Base-by-base conservation (phyloP, 2,797 vertebrate species). In the Sphenodon punctatus region DNA sequence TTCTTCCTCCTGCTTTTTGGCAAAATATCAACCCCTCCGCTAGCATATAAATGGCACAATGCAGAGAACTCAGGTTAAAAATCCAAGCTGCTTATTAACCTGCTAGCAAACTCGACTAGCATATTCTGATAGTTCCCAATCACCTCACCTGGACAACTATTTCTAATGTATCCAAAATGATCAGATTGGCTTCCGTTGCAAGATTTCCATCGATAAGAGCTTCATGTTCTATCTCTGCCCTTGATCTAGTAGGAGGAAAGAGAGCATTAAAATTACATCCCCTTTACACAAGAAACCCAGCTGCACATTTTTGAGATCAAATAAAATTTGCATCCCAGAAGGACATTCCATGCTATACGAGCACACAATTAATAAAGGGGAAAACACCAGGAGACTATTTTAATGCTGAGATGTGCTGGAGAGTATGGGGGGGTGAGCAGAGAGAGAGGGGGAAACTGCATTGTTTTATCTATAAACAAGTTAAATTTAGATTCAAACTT, bases 131-230 rank as follows among this genome's bases (percentile, higher is more conserved):
- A 38, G 58, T 63, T 27, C 30, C 10, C 78, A 11, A 75, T 9
- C 55, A n/a, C 19, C 92, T 88, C 93, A 99, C 99, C 98, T 99
- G 98, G 23, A 99, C 98, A 79, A 99, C 93, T 90, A 99, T 97
- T 93, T 99, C 98, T 91, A 99, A 90, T 1, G 98, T 99, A 90
- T 99, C 99, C 88, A 99, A 95, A 91, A 99, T 99, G 64, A 98
- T 99, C 36, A 99, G 89, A 87, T 99, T 99, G 79, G 98, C 98
- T 93, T 99, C 99, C 0, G 99, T 99, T 55, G 98, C 98, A 51
- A 99, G 96, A 94, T 99, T 99, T 58, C 99, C 99, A 73, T 99
- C 99, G 8, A 99, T 99, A 77, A 99, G 96, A 1, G 99, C 98
- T 94, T 99, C 99, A 2, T 99, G 99, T 81, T 99, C 99, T 94